Conservation (phyloP, 2,113 vertebrate genomes). For the Donacobius atricapilla region DNA sequence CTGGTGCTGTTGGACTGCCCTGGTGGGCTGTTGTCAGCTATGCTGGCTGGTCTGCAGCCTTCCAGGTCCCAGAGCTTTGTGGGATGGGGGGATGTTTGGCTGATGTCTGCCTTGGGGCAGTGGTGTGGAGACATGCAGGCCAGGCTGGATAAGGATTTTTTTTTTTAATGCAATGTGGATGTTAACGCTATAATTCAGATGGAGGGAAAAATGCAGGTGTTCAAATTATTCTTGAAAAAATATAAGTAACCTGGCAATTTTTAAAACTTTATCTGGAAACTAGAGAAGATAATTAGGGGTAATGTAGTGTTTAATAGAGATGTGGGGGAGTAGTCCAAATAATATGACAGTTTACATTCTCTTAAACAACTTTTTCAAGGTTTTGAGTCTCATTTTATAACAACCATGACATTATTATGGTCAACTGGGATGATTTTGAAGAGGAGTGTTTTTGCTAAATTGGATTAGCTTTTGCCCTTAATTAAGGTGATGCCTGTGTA, state of each 20-base stretch:
- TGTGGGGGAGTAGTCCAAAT: background rate
- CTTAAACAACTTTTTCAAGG: background rate
- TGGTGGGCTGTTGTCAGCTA: background rate
- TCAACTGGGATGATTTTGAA: background rate
- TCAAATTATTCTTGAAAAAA: background rate
- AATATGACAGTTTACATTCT: background rate
- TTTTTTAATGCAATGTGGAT: background rate
- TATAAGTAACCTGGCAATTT: background rate
- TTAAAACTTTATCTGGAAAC: background rate
- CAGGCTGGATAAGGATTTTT: background rate
- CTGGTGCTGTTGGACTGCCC: background rate
- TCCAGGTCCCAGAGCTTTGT: background rate
- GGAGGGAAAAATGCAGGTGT: background rate
- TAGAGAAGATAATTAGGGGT: background rate
- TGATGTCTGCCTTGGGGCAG: background rate
- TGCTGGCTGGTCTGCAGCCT: background rate
- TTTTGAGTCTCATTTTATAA: background rate
- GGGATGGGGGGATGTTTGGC: background rate
- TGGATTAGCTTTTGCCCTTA: background rate
- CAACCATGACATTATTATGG: background rate
- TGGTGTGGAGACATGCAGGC: background rate
- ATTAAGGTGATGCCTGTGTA: background rate
- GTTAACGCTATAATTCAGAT: background rate
- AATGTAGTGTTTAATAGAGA: background rate
- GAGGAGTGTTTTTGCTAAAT: background rate